Evolutionary conservation across 2,888 invertebrate genomes (phyloP), one percentile per base, ranked within the genome.

Genomic region (Idaea straminata): DNA sequence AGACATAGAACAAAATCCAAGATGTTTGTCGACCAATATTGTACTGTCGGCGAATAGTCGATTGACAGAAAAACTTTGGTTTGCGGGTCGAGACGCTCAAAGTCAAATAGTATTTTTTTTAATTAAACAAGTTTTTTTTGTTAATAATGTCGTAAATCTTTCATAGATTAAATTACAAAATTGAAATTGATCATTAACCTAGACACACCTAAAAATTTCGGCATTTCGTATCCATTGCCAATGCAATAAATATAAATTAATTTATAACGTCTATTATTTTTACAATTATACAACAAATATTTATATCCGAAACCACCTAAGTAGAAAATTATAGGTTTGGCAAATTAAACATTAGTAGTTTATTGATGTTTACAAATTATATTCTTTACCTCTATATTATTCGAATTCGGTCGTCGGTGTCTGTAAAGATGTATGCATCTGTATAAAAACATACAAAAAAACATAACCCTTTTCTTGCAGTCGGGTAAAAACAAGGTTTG

Each of bases 271-370:
- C 10, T 35, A 59, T 63, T 65, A 62, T 66, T 36, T 57, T 68
- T 34, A 3, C 61, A 47, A 47, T 59, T 36, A 35, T 34, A 60
- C 60, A 61, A 58, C n/a, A 62, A 34, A 61, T 25, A 25, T 63
- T 60, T 36, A 13, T 58, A 25, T 61, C 16, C 36, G 60, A 61
- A 77, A 78, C 84, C 84, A 81, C 85, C 84, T 65, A 73, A 80
- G 83, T 81, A 62, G 85, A 85, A 86, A 87, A 86, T 87, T 85
- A 83, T 71, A 78, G 79, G 79, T 78, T 83, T 79, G 82, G 47
- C 47, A 47, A 47, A 47, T 47, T 25, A 47, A 59, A 59, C 34
- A 59, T 59, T 59, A 47, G 13, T 47, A 47, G 47, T 47, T 47
- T 47, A 47, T 47, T 16, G 34, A 59, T 59, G 59, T 63, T 36